Base-by-base conservation (phyloP, 2,113 vertebrate genomes). In the Gymnocephalus cernua region DNA sequence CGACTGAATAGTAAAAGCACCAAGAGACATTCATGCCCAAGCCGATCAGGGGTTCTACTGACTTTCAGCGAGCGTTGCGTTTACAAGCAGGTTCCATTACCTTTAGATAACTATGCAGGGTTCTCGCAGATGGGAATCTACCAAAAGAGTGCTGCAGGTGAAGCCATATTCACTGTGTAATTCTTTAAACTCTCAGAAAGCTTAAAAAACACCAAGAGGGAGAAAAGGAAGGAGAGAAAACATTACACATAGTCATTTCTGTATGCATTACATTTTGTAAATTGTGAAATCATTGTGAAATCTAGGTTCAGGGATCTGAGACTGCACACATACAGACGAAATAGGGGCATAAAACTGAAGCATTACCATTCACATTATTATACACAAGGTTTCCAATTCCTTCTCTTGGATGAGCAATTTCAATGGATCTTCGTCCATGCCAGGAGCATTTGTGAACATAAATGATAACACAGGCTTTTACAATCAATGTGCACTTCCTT, bases 311-410 rank as follows among this genome's bases (percentile, higher is more conserved):
- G 82, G 63, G 70, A 71, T 69, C 68, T 35, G 62, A 91, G 81
- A 85, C 73, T 72, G 79, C 83, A 86, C 81, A 77, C 71, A 86
- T 81, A 76, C 71, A 81, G 74, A 84, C 6, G 44, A 92, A 88
- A 89, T 65, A 74, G 85, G 80, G 74, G 76, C 77, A 93, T 93
- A 94, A 95, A 94, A 85, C 86, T 83, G 90, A 91, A 59, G 67
- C 89, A 93, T 95, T 94, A 91, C 92, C 84, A 92, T 93, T 91
- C 79, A 91, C 64, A 65, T 93, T 94, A 92, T 95, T 92, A 93
- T 92, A 92, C 85, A 91, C 90, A 90, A 92, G 53, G 64, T 93
- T 93, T 94, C 89, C 84, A 85, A 88, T 92, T 92, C 86, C 85
- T 89, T 87, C 88, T 92, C 90, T 93, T 93, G 91, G 87, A 91